A percentile compares a stretch with the other conserved stretches of the same genome.
phyloP scores from a whole-genome alignment of 2,888 invertebrate genomes.

The Drosophila suboccidentalis region DNA sequence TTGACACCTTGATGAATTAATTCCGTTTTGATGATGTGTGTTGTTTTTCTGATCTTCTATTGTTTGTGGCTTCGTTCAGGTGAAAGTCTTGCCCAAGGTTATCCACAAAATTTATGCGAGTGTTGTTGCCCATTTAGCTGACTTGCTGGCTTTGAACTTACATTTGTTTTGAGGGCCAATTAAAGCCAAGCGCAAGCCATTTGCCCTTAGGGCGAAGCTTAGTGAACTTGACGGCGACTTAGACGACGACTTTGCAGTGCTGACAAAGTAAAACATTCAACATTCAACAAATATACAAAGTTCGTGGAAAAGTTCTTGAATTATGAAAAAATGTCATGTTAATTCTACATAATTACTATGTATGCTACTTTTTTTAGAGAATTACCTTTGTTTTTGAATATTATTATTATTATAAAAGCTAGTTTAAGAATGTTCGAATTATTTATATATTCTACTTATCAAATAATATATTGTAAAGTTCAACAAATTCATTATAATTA shows the following conservation, averaged over 20 bases:
- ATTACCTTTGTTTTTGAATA: neutral
- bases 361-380: neutral
- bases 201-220: constrained; percentile 47
- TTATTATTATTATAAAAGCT: neutral
- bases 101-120: constrained; percentile 39
- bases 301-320: constrained; percentile 14
- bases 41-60: constrained; percentile 4
- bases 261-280: constrained; percentile 15
- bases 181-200: constrained; percentile 35
- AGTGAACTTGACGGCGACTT: constrained; percentile 45
- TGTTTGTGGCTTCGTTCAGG: constrained; percentile 31
- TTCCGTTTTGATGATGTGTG: constrained; percentile 49
- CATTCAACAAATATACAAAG: constrained; percentile 17
- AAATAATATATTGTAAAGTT: neutral
- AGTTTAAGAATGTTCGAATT: no score
- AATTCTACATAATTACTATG: neutral
- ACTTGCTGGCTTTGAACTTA: constrained; percentile 58
- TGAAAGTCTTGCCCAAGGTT: constrained; percentile 70
- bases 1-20: constrained; percentile 64
- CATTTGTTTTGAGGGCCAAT: constrained; percentile 35
- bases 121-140: constrained; percentile 43
- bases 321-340: neutral
- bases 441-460: neutral
- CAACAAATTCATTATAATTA: neutral
- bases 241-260: constrained; percentile 12